Percentiles rank a stretch among this genome's conserved stretches.
Evolutionary conservation across 2,797 vertebrate species (phyloP).

Genomic region (Lagorchestes hirsutus): DNA sequence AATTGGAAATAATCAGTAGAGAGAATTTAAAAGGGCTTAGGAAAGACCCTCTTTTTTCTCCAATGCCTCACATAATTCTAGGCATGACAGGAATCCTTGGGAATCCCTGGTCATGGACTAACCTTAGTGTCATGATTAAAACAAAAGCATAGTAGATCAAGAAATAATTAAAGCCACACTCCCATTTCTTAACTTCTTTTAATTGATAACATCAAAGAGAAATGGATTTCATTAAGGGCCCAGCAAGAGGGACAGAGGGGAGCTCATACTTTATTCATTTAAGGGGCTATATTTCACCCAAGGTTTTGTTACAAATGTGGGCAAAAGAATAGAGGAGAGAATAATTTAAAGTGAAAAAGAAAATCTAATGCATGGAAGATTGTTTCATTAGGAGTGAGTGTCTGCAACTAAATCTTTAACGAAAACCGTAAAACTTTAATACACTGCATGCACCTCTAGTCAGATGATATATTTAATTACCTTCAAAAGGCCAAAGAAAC

Average conservation of each 20-base stretch:
- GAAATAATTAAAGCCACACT: conserved; percentile 77
- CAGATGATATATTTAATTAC: conserved; percentile 51
- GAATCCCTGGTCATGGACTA: background rate
- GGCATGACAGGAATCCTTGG: background rate
- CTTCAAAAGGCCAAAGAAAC: background rate
- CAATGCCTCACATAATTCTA: background rate
- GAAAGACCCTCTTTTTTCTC: background rate
- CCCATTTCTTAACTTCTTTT: conserved; percentile 76
- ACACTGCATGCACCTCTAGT: conserved; percentile 11
- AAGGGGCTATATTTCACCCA: conserved; percentile 63
- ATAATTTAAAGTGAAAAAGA: conserved; percentile 74
- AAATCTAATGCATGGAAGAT: conserved; percentile 50
- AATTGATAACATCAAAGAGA: conserved; percentile 81
- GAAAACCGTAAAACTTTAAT: conserved; percentile 64
- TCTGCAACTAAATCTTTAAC: conserved; percentile 68
- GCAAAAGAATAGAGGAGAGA: conserved; percentile 62
- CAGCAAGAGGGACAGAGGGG: conserved; percentile 71
- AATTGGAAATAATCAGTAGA: background rate
- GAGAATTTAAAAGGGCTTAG: background rate
- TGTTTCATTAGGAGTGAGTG: conserved; percentile 52
- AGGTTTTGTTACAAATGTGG: conserved; percentile 73
- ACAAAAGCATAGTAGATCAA: conserved; percentile 57
- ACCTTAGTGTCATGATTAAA: conserved; percentile 13
- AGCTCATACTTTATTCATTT: conserved; percentile 73
- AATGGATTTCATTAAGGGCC: conserved; percentile 81